Base-by-base conservation (phyloP, 2,797 vertebrate genomes). In the Chlorospingus flavigularis region DNA sequence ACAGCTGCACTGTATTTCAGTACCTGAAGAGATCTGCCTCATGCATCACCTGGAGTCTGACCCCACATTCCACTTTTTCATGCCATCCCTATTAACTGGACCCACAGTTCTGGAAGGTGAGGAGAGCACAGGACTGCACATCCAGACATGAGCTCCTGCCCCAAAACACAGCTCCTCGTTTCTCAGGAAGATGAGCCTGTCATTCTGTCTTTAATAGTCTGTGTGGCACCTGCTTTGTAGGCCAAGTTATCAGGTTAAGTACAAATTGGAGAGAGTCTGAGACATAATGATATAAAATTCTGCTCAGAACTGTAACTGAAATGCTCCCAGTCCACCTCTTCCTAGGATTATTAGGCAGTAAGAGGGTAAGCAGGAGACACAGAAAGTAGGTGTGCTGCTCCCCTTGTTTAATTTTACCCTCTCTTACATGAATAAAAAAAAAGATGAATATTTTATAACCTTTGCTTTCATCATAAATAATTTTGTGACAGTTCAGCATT, bases 401-500 rank as follows among this genome's bases (percentile, higher is more conserved):
- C 80, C 82, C 95, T 88, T 95, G 75, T 92, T 97, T 97, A 96
- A 95, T 96, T 96, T 97, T 95, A 70, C 80, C 75, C 39, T 95
- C 48, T 51, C 95, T 91, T 78, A 94, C 86, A 85, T 73, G 90
- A 97, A 82, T 83, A 39, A 39, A 77, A 77, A 86, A 68, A 94
- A 65, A 88, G 17, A 97, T 97, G 5, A 98, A 97, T 98, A 96
- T 98, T 98, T 98, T 91, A 98, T 98, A 96, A 96, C 83, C 72
- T 94, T 95, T 1, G 5, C 95, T 98, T 97, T 97, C 93, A 97
- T 97, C 94, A 94, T 96, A 95, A 97, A 97, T 98, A 97, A 97
- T 97, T 95, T 95, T 96, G 78, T 97, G 97, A 94, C 94, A 97
- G 92, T 95, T 97, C 96, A 96, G 92, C 95, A 96, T 93, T 96